phyloP scores from a whole-genome alignment of 2,797 vertebrate genomes.

The Oreonectes daqikongensis region DNA sequence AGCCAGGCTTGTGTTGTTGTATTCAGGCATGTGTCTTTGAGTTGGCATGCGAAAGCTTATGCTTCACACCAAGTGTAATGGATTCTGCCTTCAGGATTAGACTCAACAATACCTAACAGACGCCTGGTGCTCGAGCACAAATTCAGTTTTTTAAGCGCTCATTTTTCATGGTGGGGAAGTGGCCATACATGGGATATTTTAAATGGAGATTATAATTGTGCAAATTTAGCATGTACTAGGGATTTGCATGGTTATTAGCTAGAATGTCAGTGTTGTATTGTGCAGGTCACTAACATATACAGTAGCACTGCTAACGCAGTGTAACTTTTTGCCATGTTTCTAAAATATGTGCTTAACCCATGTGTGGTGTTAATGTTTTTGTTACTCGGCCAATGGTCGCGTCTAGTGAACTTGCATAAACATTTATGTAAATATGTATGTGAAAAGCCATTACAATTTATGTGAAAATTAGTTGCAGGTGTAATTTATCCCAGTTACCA shows the following conservation, averaged over 20 bases:
- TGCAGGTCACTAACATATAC: not conserved
- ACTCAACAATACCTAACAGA: conserved; percentile 51
- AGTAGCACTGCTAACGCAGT: not conserved
- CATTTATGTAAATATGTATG: too few species aligned
- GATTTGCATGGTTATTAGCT: conserved; percentile 9
- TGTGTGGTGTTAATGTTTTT: too few species aligned
- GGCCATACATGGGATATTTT: not conserved
- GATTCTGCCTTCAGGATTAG: conserved; percentile 56
- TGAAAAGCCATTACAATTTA: too few species aligned
- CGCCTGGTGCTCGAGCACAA: conserved; percentile 28
- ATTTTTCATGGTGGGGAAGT: conserved; percentile 1
- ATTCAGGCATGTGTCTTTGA: conserved; percentile 34
- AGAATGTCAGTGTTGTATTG: not conserved
- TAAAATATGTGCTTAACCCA: not conserved
- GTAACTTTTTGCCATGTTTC: not conserved
- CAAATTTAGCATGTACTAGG: not conserved
- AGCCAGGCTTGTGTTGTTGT: conserved; percentile 28
- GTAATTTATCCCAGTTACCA: too few species aligned
- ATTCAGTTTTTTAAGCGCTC: conserved; percentile 8
- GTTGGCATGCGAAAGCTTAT: conserved; percentile 48
- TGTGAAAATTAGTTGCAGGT: too few species aligned
- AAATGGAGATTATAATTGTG: not conserved
- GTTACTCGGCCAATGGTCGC: too few species aligned
- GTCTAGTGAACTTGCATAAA: too few species aligned
- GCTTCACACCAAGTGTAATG: conserved; percentile 35